A percentile compares a stretch with the other conserved stretches of the same genome.
Conservation (phyloP, 2,797 vertebrate genomes). For the Loriculus beryllinus region DNA sequence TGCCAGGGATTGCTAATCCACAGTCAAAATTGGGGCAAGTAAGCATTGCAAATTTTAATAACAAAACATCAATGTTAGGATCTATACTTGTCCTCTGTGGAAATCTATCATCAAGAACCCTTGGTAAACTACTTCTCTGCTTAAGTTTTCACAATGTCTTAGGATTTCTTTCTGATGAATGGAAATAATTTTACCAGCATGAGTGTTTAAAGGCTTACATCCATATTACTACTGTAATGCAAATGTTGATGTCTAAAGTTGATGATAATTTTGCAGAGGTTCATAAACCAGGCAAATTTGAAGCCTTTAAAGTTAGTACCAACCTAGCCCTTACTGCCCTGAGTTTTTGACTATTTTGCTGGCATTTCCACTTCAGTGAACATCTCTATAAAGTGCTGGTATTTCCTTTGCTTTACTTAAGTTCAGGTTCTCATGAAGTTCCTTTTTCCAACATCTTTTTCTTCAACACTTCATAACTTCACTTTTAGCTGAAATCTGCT, state of each 20-base stretch:
- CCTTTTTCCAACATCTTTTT: neutral
- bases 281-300: neutral
- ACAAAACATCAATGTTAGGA: neutral
- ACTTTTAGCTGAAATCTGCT: neutral
- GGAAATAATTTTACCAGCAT: neutral
- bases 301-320: neutral
- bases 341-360: neutral
- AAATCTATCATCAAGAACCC: neutral
- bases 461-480: neutral
- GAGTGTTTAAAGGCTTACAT: neutral
- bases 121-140: neutral
- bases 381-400: neutral
- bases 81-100: fast-evolving
- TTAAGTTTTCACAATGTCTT: neutral
- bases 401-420: neutral
- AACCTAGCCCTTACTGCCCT: neutral
- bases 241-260: neutral
- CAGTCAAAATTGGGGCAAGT: neutral
- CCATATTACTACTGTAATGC: neutral
- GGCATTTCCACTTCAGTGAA: neutral
- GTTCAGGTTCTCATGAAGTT: neutral
- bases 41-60: neutral
- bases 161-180: neutral
- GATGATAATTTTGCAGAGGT: neutral
- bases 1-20: neutral